Base-by-base conservation (phyloP, 2,888 invertebrate genomes). In the Athrips mouffetella region DNA sequence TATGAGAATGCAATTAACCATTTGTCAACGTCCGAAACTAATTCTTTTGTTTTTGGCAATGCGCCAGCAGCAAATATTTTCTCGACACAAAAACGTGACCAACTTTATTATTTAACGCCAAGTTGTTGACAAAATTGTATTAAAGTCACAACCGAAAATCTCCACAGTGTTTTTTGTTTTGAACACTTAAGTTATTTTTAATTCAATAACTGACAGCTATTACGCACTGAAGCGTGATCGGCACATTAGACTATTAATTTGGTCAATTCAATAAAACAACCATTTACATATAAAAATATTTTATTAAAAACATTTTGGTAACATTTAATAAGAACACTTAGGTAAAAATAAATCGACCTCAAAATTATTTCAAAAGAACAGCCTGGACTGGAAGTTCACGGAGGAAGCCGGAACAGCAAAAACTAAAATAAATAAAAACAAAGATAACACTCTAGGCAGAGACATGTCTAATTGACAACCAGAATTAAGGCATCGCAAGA, bases 311-410 rank as follows among this genome's bases (percentile, higher is more conserved):
- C 89, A 89, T 89, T 89, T 89, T 89, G 89, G 89, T 89, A 89
- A 89, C 89, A 89, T 89, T 89, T 89, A 89, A 89, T 89, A 89
- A 89, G 89, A 89, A 89, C 89, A 89, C 89, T 89, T 89, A 89
- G 89, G 89, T 89, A 89, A 89, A 88, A 89, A 89, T 89, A 89
- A 89, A 89, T 86, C 85, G 86, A 89, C 89, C 73, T 84, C 84
- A 89, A 89, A 89, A 89, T 89, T 70, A 89, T 89, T 89, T 86
- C 70, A 87, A 88, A 87, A 88, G 89, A 89, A 89, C 89, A 89
- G 89, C 89, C 89, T 84, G 87, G 86, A 87, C 85, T 85, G 88
- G 83, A 86, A 87, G 89, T 89, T 87, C 89, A 77, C 89, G 87
- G 88, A 76, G 84, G 75, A 85, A 84, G 76, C 89, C 88, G 87